Conservation (phyloP, 2,113 vertebrate species). For the Phrynosoma blainvillii region DNA sequence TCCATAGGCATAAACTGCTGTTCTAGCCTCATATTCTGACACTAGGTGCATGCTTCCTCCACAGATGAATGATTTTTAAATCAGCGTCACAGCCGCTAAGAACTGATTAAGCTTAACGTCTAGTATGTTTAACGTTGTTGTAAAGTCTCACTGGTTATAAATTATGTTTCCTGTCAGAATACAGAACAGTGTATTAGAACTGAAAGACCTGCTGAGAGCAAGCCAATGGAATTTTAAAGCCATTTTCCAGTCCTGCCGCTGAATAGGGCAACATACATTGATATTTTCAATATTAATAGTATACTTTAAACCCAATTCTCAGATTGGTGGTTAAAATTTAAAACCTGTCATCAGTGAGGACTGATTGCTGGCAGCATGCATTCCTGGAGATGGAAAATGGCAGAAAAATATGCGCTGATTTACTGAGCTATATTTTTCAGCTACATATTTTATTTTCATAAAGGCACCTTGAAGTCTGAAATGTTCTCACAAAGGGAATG, state of each 20-base stretch:
- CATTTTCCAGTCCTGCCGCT: conserved; percentile 33
- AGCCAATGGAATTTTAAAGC: conserved; percentile 19
- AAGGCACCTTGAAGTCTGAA: conserved; percentile 27
- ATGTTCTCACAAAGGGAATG: conserved; percentile 35
- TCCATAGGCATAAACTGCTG: background rate
- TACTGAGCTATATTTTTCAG: conserved; percentile 26
- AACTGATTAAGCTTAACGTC: background rate
- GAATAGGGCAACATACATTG: conserved; percentile 20
- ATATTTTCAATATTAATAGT: conserved; percentile 27
- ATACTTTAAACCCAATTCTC: conserved; percentile 21
- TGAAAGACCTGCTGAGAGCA: conserved; percentile 16
- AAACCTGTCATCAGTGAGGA: conserved; percentile 27
- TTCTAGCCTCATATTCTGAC: background rate
- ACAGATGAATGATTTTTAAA: background rate
- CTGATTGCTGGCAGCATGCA: conserved; percentile 24
- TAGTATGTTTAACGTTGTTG: background rate
- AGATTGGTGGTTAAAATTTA: conserved; percentile 42
- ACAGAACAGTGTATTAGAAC: conserved; percentile 20
- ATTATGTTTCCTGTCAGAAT: conserved; percentile 15
- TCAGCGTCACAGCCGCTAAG: background rate
- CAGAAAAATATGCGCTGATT: conserved; percentile 35
- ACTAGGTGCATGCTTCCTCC: background rate
- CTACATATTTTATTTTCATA: conserved; percentile 52
- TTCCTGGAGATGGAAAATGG: conserved; percentile 30
- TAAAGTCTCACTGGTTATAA: conserved; percentile 14